phyloP scores from a whole-genome alignment of 2,113 vertebrate genomes.

The Burhinus oedicnemus region DNA sequence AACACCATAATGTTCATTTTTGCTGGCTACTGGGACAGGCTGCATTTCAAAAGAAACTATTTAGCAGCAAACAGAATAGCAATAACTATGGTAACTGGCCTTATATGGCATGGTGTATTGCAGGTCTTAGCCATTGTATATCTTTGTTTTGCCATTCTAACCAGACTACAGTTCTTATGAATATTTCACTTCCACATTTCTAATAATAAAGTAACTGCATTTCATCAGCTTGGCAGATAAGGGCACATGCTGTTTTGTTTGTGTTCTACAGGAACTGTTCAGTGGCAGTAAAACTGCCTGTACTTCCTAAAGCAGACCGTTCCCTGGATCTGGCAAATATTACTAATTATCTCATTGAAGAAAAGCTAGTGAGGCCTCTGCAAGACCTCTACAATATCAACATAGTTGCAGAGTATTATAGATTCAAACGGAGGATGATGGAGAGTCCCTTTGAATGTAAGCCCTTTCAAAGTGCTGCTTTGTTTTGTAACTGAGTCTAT shows the following conservation, averaged over 20 bases:
- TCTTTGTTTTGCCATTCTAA: neutral
- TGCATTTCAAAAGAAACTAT: neutral
- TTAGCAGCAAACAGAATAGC: neutral
- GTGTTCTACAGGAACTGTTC: constrained; percentile 73
- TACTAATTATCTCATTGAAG: constrained; percentile 79
- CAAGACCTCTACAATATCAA: constrained; percentile 63
- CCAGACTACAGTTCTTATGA: neutral
- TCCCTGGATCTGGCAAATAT: constrained; percentile 63
- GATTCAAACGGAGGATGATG: constrained; percentile 79
- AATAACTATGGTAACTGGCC: neutral
- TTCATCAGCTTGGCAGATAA: neutral
- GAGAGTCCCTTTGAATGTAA: constrained; percentile 83
- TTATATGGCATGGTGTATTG: neutral
- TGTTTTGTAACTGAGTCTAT: neutral
- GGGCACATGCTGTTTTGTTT: neutral
- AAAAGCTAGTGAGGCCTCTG: constrained; percentile 80
- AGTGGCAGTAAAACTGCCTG: constrained; percentile 63
- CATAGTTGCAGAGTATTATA: constrained; percentile 76
- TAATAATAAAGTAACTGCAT: neutral
- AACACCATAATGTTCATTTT: neutral
- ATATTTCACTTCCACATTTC: constrained; percentile 32
- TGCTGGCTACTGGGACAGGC: neutral
- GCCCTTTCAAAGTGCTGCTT: neutral
- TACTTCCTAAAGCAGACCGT: constrained; percentile 54
- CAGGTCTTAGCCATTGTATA: neutral